Evolutionary conservation across 2,797 vertebrate species (phyloP).

Genomic region (Alosa sapidissima): DNA sequence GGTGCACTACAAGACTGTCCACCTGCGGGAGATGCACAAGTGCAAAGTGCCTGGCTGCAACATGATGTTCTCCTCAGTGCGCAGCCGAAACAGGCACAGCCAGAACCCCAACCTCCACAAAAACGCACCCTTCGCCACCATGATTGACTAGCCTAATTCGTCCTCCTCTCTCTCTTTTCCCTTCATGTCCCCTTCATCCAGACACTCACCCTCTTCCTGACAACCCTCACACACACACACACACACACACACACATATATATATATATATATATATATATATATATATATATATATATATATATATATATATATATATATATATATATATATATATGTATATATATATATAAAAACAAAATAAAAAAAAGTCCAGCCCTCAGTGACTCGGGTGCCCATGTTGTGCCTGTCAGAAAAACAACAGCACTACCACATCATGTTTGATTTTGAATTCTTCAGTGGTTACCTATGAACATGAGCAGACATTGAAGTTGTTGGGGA

Average conservation of each 20-base stretch:
- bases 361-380: conserved; percentile 13
- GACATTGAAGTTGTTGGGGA: conserved; percentile 50
- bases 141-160: conserved; percentile 84
- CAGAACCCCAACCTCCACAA: conserved; percentile 99
- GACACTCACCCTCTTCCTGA: background rate
- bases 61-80: conserved; percentile 98
- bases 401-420: conserved; percentile 27
- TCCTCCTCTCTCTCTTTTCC: conserved; percentile 52
- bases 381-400: conserved; percentile 31
- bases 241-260: conserved; percentile 51
- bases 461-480: conserved; percentile 36
- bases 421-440: conserved; percentile 5
- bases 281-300: too few relatives aligned
- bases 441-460: conserved; percentile 27
- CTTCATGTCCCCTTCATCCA: conserved; percentile 60
- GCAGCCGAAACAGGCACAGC: conserved; percentile 95
- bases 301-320: too few relatives aligned
- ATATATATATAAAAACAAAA: background rate
- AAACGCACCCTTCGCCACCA: conserved; percentile 89
- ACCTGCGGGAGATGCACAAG: conserved; percentile 98
- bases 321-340: too few relatives aligned
- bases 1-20: conserved; percentile 98
- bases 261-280: too few relatives aligned
- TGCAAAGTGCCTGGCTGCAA: conserved; percentile 97
- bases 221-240: conserved; percentile 40